These are phyloP conservation scores for Charanyca ferruginea DNA, from an alignment of 2,888 invertebrate genomes.

Conservation along the genomic window DNA sequence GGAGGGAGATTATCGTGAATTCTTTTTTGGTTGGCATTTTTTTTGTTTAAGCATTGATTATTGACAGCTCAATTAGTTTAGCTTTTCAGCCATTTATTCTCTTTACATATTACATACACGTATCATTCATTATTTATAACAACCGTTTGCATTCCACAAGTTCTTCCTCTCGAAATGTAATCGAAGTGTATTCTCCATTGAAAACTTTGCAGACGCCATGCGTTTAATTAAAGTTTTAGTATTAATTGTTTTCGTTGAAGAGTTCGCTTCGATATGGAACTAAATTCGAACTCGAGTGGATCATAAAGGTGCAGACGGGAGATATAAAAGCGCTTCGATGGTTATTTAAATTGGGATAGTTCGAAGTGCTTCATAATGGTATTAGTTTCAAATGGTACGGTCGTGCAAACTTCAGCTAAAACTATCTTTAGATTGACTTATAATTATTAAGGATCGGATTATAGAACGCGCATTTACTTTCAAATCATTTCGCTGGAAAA, in stretches of 20 bases:
- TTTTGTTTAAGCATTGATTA: neutral
- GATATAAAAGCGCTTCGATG: slow-evolving; percentile 22
- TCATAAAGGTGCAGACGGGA: slow-evolving; percentile 35
- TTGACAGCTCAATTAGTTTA: slow-evolving; percentile 3
- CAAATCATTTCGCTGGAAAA: no score
- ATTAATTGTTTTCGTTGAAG: slow-evolving; percentile 69
- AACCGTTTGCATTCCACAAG: slow-evolving; percentile 25
- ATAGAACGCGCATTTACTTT: no score
- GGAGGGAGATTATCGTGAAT: neutral
- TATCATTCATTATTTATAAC: slow-evolving; percentile 30
- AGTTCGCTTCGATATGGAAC: slow-evolving; percentile 46
- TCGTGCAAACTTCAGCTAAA: neutral
- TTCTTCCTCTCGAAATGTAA: slow-evolving; percentile 33
- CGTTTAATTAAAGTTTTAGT: slow-evolving; percentile 72
- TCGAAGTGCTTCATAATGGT: slow-evolving; percentile 5
- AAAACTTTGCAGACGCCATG: slow-evolving; percentile 63
- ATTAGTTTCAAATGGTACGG: neutral
- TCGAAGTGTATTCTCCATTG: slow-evolving; percentile 50
- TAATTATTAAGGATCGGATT: no score
- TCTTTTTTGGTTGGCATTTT: neutral
- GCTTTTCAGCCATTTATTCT: neutral
- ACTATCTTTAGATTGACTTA: no score
- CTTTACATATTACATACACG: neutral
- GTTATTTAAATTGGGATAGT: slow-evolving; percentile 41
- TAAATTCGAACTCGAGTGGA: slow-evolving; percentile 57